Percentiles rank a stretch among this genome's conserved stretches.
These are phyloP conservation scores for Barypeithes pellucidus DNA, from an alignment of 2,888 invertebrate species.

Conservation along the genomic window DNA sequence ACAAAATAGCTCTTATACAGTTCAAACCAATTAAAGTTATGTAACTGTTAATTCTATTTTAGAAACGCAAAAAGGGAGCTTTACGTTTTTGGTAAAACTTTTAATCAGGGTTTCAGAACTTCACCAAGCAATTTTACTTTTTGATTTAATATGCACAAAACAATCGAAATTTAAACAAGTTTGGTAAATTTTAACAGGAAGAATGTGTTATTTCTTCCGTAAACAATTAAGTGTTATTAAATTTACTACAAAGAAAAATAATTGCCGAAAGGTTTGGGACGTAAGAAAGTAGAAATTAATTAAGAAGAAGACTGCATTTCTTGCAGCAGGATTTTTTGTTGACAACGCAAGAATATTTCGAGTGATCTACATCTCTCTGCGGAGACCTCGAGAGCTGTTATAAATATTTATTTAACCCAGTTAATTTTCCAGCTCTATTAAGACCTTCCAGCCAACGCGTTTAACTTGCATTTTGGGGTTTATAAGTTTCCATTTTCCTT, in stretches of 20 bases:
- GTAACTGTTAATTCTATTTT: slow-evolving; percentile 44
- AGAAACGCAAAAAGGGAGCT: slow-evolving; percentile 39
- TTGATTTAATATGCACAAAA: slow-evolving; percentile 47
- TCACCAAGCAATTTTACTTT: slow-evolving; percentile 38
- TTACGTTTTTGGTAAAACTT: slow-evolving; percentile 35
- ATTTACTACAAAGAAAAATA: too few species aligned
- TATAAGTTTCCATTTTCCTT: slow-evolving; percentile 18
- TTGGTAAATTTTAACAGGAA: slow-evolving; percentile 2
- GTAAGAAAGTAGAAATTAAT: too few species aligned
- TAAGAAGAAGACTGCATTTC: too few species aligned
- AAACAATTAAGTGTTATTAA: too few species aligned
- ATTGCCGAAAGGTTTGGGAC: too few species aligned
- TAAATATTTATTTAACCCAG: slow-evolving; percentile 6
- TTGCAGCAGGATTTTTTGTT: too few species aligned
- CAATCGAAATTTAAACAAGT: slow-evolving; percentile 40
- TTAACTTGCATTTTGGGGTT: slow-evolving; percentile 6
- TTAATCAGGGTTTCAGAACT: slow-evolving; percentile 37
- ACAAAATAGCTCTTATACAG: slow-evolving; percentile 42
- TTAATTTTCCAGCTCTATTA: slow-evolving; percentile 12
- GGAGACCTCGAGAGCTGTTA: background rate
- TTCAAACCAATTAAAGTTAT: slow-evolving; percentile 44
- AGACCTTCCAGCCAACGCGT: background rate
- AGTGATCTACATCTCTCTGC: too few species aligned
- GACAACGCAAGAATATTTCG: too few species aligned
- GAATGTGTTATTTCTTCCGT: too few species aligned